These are phyloP conservation scores for Melitaea athalia DNA, from an alignment of 2,888 invertebrate species.

Conservation along the genomic window DNA sequence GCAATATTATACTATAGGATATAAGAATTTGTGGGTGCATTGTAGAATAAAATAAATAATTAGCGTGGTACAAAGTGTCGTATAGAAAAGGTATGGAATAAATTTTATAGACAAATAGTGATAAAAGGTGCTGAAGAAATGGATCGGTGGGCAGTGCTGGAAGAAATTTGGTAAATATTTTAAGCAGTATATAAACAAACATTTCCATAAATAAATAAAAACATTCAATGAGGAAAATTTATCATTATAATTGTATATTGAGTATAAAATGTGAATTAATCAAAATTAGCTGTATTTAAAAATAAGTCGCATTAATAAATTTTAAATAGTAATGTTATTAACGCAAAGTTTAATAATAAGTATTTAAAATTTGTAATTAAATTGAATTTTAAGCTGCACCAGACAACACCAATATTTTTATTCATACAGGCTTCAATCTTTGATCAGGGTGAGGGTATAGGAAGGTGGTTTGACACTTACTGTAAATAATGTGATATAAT, in stretches of 20 bases:
- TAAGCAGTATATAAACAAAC: conserved; percentile 13
- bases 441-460: not conserved
- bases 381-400: not conserved
- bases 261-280: not conserved
- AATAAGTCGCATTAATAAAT: not conserved
- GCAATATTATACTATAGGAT: conserved; percentile 15
- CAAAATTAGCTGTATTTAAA: not conserved
- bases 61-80: conserved; percentile 31
- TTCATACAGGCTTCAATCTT: not conserved
- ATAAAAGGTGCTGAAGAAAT: conserved; percentile 22
- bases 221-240: conserved; percentile 4
- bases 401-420: not conserved
- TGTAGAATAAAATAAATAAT: conserved; percentile 27
- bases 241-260: not conserved
- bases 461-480: not conserved
- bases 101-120: conserved; percentile 18
- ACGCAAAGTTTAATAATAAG: not conserved
- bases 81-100: conserved; percentile 18
- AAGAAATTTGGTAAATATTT: conserved; percentile 11
- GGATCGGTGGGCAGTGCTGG: conserved; percentile 25
- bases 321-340: not conserved
- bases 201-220: not conserved
- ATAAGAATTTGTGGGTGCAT: conserved; percentile 24
- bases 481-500: not conserved
- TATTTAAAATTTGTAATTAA: not conserved